These are phyloP conservation scores for Calephelis virginiensis DNA, from an alignment of 1,140 invertebrate genomes.

Conservation along the genomic window DNA sequence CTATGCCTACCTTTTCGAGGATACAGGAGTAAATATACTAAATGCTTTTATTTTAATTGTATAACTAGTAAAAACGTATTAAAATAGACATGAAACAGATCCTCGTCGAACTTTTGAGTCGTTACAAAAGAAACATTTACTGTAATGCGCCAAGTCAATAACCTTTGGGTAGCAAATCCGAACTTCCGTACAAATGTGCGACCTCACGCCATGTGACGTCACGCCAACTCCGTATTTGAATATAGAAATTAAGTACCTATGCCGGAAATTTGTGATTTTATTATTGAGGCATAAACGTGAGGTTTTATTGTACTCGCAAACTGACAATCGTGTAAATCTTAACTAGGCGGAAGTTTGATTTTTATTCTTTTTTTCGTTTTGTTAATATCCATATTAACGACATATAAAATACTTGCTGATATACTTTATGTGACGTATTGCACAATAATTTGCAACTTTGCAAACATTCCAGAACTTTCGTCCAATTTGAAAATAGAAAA, in stretches of 20 bases:
- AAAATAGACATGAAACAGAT: too few relatives aligned
- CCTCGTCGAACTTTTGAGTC: too few relatives aligned
- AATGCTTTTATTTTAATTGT: too few relatives aligned
- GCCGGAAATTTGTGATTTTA: conserved; percentile 32
- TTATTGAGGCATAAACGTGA: conserved; percentile 25
- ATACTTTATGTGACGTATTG: too few relatives aligned
- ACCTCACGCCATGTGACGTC: conserved; percentile 41
- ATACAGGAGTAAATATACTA: too few relatives aligned
- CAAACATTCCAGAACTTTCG: too few relatives aligned
- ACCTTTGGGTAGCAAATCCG: conserved; percentile 30
- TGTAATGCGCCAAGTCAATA: conserved; percentile 5
- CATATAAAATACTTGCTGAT: not conserved
- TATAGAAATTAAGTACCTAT: conserved; percentile 29
- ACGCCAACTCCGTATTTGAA: conserved; percentile 27
- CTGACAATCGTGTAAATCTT: conserved; percentile 24
- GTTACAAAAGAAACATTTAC: conserved; percentile 8
- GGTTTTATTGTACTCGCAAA: conserved; percentile 21
- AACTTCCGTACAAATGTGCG: conserved; percentile 47
- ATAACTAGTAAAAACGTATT: too few relatives aligned
- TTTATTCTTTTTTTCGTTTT: not conserved
- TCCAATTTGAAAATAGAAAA: too few relatives aligned
- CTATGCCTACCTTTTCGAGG: too few relatives aligned
- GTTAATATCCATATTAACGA: not conserved
- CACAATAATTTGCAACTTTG: too few relatives aligned
- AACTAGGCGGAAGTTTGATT: conserved; percentile 23